A percentile compares a stretch with the other conserved stretches of the same genome.
Conservation (phyloP, 1,140 invertebrate genomes). For the Heliconius congener region DNA sequence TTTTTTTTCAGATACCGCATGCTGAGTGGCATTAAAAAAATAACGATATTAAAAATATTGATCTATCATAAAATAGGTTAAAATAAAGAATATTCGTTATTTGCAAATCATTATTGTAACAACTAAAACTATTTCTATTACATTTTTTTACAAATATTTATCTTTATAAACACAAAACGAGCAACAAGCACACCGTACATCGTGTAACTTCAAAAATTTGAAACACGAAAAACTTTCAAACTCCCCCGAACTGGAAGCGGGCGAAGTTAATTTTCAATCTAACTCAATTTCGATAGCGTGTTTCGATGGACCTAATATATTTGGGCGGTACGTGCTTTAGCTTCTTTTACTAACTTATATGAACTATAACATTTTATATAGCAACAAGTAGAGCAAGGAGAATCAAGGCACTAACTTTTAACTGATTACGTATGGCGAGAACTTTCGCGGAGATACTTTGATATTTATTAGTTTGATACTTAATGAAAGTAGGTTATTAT, state of each 20-base stretch:
- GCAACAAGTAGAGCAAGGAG: conserved; percentile 37
- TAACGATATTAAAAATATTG: too few relatives aligned
- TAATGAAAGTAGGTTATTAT: conserved; percentile 1
- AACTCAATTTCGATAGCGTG: conserved; percentile 32
- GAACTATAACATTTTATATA: conserved; percentile 27
- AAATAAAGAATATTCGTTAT: too few relatives aligned
- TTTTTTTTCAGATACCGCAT: too few relatives aligned
- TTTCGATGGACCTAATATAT: conserved; percentile 34
- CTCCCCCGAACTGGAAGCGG: conserved; percentile 6
- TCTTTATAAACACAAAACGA: not conserved
- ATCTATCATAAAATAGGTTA: too few relatives aligned
- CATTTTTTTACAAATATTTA: not conserved
- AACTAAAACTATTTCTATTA: too few relatives aligned
- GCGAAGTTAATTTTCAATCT: conserved; percentile 33
- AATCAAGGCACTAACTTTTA: conserved; percentile 40
- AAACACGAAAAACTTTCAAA: conserved; percentile 9
- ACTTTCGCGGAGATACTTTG: conserved; percentile 89
- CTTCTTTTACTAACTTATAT: conserved; percentile 40
- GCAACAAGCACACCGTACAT: not conserved
- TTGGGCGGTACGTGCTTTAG: conserved; percentile 36
- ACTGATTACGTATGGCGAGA: conserved; percentile 64
- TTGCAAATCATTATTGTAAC: too few relatives aligned
- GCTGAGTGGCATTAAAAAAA: too few relatives aligned
- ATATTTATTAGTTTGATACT: conserved; percentile 79
- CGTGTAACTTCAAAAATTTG: not conserved